Evolutionary conservation across 2,888 invertebrate genomes (phyloP).

Genomic region (Eulithis testata): DNA sequence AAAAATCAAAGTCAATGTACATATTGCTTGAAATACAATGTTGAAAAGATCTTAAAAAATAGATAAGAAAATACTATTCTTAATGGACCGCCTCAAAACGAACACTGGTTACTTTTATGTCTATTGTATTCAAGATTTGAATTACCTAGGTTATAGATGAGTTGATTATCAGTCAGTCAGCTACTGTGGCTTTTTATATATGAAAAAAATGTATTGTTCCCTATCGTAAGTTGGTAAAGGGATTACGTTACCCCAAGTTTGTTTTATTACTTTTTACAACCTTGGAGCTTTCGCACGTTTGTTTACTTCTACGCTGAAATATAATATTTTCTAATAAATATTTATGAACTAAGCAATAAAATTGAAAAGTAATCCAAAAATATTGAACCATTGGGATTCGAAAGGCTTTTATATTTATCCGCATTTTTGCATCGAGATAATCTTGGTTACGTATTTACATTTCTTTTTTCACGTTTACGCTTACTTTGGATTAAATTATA

Average conservation of each 20-base stretch:
- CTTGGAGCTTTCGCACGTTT: not conserved
- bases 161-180: slow-evolving; percentile 2
- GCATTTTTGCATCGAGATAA: not conserved
- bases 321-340: slow-evolving; percentile 3
- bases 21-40: too few relatives aligned
- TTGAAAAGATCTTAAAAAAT: too few relatives aligned
- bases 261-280: slow-evolving; percentile 20
- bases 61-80: too few relatives aligned
- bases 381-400: not conserved
- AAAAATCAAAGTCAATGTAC: too few relatives aligned
- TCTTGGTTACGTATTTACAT: not conserved
- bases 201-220: slow-evolving; percentile 2
- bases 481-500: too few relatives aligned
- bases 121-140: too few relatives aligned
- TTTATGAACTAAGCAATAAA: not conserved
- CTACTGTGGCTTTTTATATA: not conserved
- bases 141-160: too few relatives aligned
- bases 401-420: not conserved
- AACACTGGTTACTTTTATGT: too few relatives aligned
- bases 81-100: too few relatives aligned
- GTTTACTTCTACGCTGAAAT: slow-evolving; percentile 4
- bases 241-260: slow-evolving; percentile 17
- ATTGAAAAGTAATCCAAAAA: not conserved
- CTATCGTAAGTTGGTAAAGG: slow-evolving; percentile 8
- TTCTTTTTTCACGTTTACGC: too few relatives aligned